These are phyloP conservation scores for Drosophila ambigua DNA, from an alignment of 1,140 invertebrate genomes.

Conservation along the genomic window DNA sequence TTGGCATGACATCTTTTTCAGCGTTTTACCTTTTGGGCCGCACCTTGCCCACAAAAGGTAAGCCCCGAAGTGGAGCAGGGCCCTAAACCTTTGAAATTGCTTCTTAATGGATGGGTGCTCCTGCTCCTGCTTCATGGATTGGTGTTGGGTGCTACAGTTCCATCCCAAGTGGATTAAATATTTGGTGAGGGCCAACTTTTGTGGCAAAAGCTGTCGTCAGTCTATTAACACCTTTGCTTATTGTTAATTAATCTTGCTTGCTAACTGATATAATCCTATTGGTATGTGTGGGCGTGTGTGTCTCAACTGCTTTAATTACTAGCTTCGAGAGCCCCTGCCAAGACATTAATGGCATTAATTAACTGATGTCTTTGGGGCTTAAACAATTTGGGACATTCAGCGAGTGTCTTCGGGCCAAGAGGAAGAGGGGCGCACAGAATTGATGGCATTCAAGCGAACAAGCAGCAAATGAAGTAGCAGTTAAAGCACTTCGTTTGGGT, in stretches of 20 bases:
- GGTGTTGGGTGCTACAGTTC: too few relatives aligned
- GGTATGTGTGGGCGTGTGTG: background rate
- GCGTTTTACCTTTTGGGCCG: conserved; percentile 56
- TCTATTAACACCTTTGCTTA: conserved; percentile 71
- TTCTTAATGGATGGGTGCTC: conserved; percentile 38
- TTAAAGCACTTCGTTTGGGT: too few relatives aligned
- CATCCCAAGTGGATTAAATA: conserved; percentile 64
- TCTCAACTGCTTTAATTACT: conserved; percentile 69
- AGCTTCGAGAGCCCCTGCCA: conserved; percentile 51
- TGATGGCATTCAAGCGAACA: conserved; percentile 33
- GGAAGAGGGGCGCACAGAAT: conserved; percentile 5
- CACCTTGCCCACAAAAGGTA: conserved; percentile 56
- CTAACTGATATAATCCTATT: conserved; percentile 57
- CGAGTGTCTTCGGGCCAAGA: conserved; percentile 7
- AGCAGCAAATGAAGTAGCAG: too few relatives aligned
- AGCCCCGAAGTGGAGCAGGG: conserved; percentile 5
- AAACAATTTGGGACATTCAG: conserved; percentile 39
- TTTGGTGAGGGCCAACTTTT: conserved; percentile 30
- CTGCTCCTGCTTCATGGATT: too few relatives aligned
- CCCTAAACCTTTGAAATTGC: conserved; percentile 53
- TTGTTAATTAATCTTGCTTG: conserved; percentile 66
- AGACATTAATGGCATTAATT: conserved; percentile 71
- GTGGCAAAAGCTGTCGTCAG: conserved; percentile 35
- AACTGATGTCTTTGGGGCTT: conserved; percentile 61
- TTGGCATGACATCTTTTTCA: conserved; percentile 29